phyloP scores from a whole-genome alignment of 2,113 vertebrate species.

The Macquaria ambigua region DNA sequence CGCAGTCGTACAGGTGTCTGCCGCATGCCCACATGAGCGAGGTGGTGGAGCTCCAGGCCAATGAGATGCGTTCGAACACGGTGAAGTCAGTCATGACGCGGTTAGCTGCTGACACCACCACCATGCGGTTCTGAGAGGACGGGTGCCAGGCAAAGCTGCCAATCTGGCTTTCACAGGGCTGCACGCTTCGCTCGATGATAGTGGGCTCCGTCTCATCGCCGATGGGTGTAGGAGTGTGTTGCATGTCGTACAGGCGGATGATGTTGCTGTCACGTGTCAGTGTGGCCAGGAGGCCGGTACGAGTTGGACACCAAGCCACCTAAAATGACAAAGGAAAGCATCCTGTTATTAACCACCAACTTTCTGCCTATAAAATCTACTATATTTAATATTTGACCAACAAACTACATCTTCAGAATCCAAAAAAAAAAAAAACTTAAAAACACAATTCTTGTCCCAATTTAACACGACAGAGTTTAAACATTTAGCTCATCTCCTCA shows the following conservation, averaged over 20 bases:
- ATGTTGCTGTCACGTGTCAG: constrained; percentile 97
- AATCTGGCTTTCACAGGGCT: constrained; percentile 93
- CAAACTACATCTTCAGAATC: not conserved
- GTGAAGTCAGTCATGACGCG: constrained; percentile 98
- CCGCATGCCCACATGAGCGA: constrained; percentile 98
- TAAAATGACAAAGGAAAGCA: constrained; percentile 19
- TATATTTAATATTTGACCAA: not conserved
- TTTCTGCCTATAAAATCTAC: not conserved
- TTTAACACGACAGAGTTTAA: not conserved
- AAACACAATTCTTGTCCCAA: not conserved
- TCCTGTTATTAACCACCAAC: not conserved
- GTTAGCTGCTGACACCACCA: constrained; percentile 94
- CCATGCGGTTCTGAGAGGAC: constrained; percentile 97
- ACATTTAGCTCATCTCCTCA: not conserved
- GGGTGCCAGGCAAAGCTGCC: constrained; percentile 99
- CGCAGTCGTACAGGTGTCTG: constrained; percentile 94
- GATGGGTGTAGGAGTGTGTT: constrained; percentile 96
- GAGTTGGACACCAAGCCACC: constrained; percentile 97
- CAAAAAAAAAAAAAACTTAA: not conserved
- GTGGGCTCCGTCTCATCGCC: constrained; percentile 98
- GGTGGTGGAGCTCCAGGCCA: constrained; percentile 96
- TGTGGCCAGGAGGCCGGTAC: constrained; percentile 95
- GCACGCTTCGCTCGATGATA: constrained; percentile 97
- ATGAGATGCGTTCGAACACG: constrained; percentile 97
- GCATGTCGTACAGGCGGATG: constrained; percentile 98